These are phyloP conservation scores for Siderastrea siderea DNA, from an alignment of 92 coral and sea anemone species.

Conservation along the genomic window DNA sequence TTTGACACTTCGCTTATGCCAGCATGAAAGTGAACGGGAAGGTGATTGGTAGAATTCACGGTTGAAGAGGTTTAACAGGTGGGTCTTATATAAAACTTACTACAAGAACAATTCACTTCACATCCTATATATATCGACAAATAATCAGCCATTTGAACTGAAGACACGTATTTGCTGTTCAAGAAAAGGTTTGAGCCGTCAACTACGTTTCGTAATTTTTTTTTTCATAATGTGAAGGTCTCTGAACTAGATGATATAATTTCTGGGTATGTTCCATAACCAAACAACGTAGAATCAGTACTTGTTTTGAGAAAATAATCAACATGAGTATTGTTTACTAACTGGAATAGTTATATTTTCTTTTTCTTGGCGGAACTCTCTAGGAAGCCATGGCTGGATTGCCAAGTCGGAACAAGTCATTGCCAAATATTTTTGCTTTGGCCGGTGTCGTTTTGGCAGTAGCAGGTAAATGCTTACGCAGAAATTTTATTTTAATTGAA, in stretches of 20 bases:
- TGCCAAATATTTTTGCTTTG: background rate
- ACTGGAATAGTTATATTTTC: background rate
- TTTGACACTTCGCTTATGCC: too few relatives aligned
- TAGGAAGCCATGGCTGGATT: background rate
- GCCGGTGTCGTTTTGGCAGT: background rate
- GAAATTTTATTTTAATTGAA: background rate
- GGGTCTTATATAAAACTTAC: background rate
- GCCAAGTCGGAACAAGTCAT: background rate
- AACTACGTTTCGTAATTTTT: background rate
- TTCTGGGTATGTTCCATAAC: too few relatives aligned
- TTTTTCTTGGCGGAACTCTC: background rate
- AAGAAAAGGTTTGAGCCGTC: background rate
- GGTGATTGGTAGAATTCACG: background rate
- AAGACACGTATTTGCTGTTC: background rate
- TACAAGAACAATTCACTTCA: background rate
- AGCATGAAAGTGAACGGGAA: background rate
- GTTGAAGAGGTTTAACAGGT: conserved; percentile 18
- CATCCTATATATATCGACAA: background rate
- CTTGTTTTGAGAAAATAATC: background rate
- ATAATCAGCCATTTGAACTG: background rate
- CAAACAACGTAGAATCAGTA: too few relatives aligned
- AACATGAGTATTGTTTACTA: background rate
- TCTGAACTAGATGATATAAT: too few relatives aligned
- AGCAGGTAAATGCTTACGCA: background rate
- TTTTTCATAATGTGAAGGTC: background rate